phyloP scores from a whole-genome alignment of 2,113 vertebrate species.

The Gymnobelideus leadbeateri region DNA sequence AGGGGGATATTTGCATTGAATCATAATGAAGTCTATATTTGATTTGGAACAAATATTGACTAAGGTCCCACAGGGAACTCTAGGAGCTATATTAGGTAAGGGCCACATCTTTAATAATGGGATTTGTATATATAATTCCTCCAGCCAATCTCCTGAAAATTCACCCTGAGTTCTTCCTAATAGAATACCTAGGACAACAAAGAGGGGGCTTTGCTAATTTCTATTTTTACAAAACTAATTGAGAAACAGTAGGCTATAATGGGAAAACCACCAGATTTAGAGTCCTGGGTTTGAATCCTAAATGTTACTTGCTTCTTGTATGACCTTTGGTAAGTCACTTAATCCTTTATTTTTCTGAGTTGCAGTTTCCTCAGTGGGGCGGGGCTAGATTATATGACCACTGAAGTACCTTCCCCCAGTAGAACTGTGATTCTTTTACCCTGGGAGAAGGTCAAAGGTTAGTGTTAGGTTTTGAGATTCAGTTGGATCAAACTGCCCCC shows the following conservation, averaged over 20 bases:
- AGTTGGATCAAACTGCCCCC: neutral
- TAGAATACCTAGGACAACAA: too few relatives aligned
- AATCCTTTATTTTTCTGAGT: neutral
- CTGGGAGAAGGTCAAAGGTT: neutral
- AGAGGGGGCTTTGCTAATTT: neutral
- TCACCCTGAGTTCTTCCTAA: neutral
- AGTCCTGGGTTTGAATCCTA: neutral
- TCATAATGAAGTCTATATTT: neutral
- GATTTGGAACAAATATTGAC: conserved; percentile 60
- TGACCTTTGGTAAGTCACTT: neutral
- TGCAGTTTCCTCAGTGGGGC: neutral
- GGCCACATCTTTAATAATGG: conserved; percentile 36
- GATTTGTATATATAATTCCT: conserved; percentile 35
- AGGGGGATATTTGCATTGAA: conserved; percentile 31
- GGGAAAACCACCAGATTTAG: neutral
- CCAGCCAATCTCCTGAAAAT: neutral
- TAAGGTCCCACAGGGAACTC: conserved; percentile 23
- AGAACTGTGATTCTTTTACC: neutral
- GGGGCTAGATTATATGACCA: neutral
- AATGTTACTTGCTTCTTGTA: neutral
- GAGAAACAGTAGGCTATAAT: neutral
- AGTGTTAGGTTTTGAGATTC: neutral
- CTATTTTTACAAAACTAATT: neutral
- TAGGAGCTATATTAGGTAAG: conserved; percentile 36
- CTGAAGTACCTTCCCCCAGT: neutral